phyloP scores from a whole-genome alignment of 2,888 invertebrate genomes.

The Dorcus hopei region DNA sequence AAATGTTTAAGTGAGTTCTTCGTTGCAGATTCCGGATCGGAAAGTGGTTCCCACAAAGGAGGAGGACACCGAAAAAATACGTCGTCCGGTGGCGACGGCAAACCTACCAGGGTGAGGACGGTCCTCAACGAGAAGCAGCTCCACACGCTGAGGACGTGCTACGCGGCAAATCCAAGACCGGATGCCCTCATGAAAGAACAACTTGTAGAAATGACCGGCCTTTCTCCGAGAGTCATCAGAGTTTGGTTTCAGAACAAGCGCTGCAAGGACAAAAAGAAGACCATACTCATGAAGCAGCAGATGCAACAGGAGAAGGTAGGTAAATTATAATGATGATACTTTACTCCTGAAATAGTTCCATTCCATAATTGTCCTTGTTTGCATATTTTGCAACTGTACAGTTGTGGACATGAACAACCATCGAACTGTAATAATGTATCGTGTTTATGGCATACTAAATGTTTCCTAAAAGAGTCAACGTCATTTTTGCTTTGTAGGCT shows the following conservation, averaged over 20 bases:
- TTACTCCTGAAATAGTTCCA: neutral
- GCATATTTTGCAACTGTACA: no score
- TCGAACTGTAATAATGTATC: no score
- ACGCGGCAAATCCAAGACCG: conserved; percentile 95
- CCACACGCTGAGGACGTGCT: conserved; percentile 95
- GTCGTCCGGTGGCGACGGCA: conserved; percentile 70
- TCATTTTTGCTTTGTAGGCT: no score
- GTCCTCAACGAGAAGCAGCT: conserved; percentile 98
- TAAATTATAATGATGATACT: conserved; percentile 11
- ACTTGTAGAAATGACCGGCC: conserved; percentile 96
- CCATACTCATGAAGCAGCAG: conserved; percentile 94
- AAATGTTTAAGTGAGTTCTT: no score
- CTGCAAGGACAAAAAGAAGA: conserved; percentile 97
- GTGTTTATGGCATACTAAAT: no score
- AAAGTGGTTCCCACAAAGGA: conserved; percentile 86
- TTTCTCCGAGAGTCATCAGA: conserved; percentile 95
- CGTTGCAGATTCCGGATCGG: conserved; percentile 84
- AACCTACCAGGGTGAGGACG: conserved; percentile 97
- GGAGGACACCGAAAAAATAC: conserved; percentile 49
- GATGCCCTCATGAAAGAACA: conserved; percentile 99
- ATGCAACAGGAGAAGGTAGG: conserved; percentile 96
- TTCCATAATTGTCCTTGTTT: no score
- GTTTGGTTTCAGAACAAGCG: conserved; percentile 99
- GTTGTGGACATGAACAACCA: no score
- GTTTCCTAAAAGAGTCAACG: no score